Conservation (phyloP, 2,888 invertebrate genomes). For the Dicroscelio sp. region DNA sequence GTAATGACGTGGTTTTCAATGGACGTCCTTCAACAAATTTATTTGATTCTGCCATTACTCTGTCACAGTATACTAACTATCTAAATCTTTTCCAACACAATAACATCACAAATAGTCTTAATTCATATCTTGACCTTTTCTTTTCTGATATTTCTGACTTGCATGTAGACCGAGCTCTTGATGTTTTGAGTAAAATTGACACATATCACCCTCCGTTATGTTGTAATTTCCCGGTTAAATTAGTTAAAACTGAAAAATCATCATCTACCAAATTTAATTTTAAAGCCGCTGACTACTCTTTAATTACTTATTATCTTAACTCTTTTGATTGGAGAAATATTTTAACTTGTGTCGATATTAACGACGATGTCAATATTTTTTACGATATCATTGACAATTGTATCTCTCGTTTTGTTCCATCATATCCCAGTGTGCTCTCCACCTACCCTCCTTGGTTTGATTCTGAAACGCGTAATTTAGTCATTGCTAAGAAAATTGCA, state of each 20-base stretch:
- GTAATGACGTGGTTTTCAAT: not conserved
- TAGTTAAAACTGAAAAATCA: not conserved
- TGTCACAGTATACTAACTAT: not conserved
- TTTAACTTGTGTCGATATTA: not conserved
- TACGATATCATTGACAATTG: constrained; percentile 10
- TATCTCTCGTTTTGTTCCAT: not conserved
- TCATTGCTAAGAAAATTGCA: constrained; percentile 1
- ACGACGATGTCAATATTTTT: constrained; percentile 35
- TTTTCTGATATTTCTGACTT: not conserved
- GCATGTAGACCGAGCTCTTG: not conserved
- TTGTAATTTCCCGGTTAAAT: not conserved
- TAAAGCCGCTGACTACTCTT: not conserved
- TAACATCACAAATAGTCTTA: not conserved
- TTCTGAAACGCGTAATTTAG: not conserved
- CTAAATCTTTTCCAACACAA: not conserved
- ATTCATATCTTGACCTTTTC: not conserved
- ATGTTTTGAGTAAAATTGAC: not conserved
- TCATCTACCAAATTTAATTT: not conserved
- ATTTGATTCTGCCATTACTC: not conserved
- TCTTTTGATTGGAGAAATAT: not conserved
- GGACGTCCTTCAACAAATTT: no score
- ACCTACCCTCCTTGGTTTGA: constrained; percentile 20
- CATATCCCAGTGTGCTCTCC: not conserved
- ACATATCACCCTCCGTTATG: not conserved
- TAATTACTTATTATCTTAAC: constrained; percentile 2